Percentiles rank a stretch among this genome's conserved stretches.
These are phyloP conservation scores for Neomicropteryx cornuta DNA, from an alignment of 1,140 invertebrate species.

Conservation along the genomic window DNA sequence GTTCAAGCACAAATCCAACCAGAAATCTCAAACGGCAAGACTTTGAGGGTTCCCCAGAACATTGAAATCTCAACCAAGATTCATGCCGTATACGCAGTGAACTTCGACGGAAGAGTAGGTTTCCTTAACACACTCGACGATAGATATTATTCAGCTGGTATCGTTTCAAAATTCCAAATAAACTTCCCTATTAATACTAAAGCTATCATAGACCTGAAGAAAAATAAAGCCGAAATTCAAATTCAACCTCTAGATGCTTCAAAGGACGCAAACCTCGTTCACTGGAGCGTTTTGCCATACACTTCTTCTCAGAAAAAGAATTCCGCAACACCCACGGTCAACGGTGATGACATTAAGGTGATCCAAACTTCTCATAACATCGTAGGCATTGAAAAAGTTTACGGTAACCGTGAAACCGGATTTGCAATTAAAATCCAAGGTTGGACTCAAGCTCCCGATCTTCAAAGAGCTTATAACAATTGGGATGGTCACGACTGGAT, in stretches of 20 bases:
- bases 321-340: conserved; percentile 31
- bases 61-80: too few relatives aligned
- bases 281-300: conserved; percentile 48
- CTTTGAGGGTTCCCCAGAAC: conserved; percentile 24
- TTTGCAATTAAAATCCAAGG: conserved; percentile 24
- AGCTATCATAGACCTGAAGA: conserved; percentile 32
- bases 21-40: conserved; percentile 12
- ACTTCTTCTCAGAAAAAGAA: conserved; percentile 43
- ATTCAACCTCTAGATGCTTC: conserved; percentile 35
- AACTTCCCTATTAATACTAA: conserved; percentile 38
- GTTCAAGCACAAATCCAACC: conserved; percentile 28
- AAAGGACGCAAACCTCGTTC: conserved; percentile 37
- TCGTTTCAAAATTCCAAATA: conserved; percentile 43
- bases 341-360: conserved; percentile 30
- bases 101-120: conserved; percentile 44
- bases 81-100: conserved; percentile 34
- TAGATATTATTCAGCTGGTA: conserved; percentile 43
- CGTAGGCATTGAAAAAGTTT: neutral
- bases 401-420: conserved; percentile 23
- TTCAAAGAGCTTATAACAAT: neutral
- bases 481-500: conserved; percentile 12
- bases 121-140: conserved; percentile 52
- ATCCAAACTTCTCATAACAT: neutral
- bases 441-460: conserved; percentile 20
- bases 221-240: conserved; percentile 29